Base-by-base conservation (phyloP, 2,113 vertebrate species). In the Perccottus glenii region DNA sequence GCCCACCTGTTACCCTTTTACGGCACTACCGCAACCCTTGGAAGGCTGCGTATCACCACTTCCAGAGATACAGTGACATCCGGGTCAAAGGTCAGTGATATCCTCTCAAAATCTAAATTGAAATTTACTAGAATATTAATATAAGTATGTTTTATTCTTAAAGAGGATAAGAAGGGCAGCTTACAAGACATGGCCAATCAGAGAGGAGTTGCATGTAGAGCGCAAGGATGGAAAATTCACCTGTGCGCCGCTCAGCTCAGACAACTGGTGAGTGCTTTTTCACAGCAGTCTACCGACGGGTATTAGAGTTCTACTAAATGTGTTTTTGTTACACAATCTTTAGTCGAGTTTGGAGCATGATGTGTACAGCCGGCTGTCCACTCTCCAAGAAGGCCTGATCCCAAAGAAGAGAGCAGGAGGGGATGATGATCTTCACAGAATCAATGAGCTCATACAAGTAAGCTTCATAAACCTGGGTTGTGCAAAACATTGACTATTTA, bases 11-110 rank as follows among this genome's bases (percentile, higher is more conserved):
- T 59, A 98, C 98, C 0, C 89, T 99, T 67, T 93, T 99, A 4
- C 94, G 96, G 0, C 98, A 99, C 44, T 99, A 99, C 59, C 93
- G 97, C 58, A 99, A 99, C 75, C 98, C 98, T 4, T 99, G 97
- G 98, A 99, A 98, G 85, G 96, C 98, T 0, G 98, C 98, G 0
- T 99, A 99, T 83, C 98, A 99, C 81, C 98, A 99, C 89, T 99
- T 99, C 64, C 97, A 99, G 91, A 92, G 97, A 64, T 98, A 99
- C 83, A 98, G 94, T 5, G 97, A 99, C 12, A 97, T 99, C 74
- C 91, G 95, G 1, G 96, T 98, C 46, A 99, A 99, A 98, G 97
- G 98, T 98, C 72, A 84, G 93, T 74, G 11, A 49, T 12, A n/a
- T 4, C 6, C 12, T 32, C 6, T 14, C 7, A 27, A 44, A 8